Evolutionary conservation across 2,113 vertebrate genomes (phyloP), one percentile per base, ranked within the genome.

Genomic region (Nipponia nippon): DNA sequence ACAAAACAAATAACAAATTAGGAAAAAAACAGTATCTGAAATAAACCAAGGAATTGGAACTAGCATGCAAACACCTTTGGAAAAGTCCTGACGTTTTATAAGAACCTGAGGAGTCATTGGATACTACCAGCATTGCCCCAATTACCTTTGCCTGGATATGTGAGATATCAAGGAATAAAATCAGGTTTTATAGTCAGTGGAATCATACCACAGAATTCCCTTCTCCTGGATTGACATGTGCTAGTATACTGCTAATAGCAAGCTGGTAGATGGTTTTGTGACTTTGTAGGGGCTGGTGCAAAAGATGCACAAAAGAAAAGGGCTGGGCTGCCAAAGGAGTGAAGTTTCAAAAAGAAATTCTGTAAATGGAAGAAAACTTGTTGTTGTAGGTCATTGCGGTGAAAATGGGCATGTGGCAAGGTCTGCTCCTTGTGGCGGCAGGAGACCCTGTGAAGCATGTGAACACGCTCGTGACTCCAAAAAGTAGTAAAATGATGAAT

Each of bases 81-180:
- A 63, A 91, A 83, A 76, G 6, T 63, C 15, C 17, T 59, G 13
- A 32, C 50, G 7, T 75, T 81, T 84, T 53, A 25, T 6, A 36
- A 40, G 26, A 92, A 18, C 36, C n/a, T 83, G 29, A 88, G 46
- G 23, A 49, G 6, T 52, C 1, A 3, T 9, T 75, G 42, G 19
- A 56, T 56, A 19, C 6, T 13, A 30, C 9, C 23, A 5, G 0
- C 15, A 25, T 56, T 36, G 17, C 3, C 10, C 27, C 7, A n/a
- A 0, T 42, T 93, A 59, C 22, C 17, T 85, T 82, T 76, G 3
- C 8, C 11, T 44, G 19, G 11, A 56, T 44, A 23, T 30, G 11
- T 62, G 47, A 70, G 34, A 25, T 58, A 44, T 47, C 19, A 73
- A 30, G 13, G 15, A 65, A 58, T 82, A 78, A 84, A 92, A 73